Evolutionary conservation across 30 jellyfish, hydroid and myxozoan species (phyloP).

Genomic region (Pelagia noctiluca): DNA sequence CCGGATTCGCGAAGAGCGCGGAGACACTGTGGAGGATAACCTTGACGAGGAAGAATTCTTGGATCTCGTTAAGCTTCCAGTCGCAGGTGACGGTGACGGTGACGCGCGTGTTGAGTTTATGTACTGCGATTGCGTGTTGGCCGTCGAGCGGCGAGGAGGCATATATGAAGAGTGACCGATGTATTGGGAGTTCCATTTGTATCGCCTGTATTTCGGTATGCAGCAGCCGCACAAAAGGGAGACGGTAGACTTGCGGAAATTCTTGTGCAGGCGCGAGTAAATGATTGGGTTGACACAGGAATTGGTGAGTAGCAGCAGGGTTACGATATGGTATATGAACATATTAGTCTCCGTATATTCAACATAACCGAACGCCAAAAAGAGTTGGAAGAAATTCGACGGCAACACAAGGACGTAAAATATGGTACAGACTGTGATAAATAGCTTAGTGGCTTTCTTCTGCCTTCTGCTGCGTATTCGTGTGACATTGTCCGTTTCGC

Average conservation of each 20-base stretch:
- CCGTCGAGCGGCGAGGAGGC: constrained; percentile 57
- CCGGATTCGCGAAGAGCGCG: constrained; percentile 31
- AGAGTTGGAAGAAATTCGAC: constrained; percentile 58
- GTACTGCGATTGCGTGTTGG: constrained; percentile 46
- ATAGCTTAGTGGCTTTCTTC: constrained; percentile 76
- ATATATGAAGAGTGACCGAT: constrained; percentile 64
- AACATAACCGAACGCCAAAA: background rate
- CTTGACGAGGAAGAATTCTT: background rate
- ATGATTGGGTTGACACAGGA: constrained; percentile 94
- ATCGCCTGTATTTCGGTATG: constrained; percentile 58
- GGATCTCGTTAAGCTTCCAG: too few relatives aligned
- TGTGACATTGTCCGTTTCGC: constrained; percentile 71
- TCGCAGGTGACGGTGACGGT: constrained; percentile 46
- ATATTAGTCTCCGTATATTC: background rate
- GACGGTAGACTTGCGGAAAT: constrained; percentile 73
- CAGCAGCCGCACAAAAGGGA: constrained; percentile 78
- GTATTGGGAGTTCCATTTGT: constrained; percentile 71
- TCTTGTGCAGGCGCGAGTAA: constrained; percentile 87
- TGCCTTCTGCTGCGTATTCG: constrained; percentile 71
- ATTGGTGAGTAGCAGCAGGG: constrained; percentile 71
- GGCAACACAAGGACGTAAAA: constrained; percentile 88
- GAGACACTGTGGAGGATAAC: background rate
- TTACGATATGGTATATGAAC: constrained; percentile 27
- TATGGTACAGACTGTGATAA: constrained; percentile 68
- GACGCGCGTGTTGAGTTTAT: constrained; percentile 33